Evolutionary conservation across 2,113 vertebrate genomes (phyloP).

Genomic region (Macrotus californicus): DNA sequence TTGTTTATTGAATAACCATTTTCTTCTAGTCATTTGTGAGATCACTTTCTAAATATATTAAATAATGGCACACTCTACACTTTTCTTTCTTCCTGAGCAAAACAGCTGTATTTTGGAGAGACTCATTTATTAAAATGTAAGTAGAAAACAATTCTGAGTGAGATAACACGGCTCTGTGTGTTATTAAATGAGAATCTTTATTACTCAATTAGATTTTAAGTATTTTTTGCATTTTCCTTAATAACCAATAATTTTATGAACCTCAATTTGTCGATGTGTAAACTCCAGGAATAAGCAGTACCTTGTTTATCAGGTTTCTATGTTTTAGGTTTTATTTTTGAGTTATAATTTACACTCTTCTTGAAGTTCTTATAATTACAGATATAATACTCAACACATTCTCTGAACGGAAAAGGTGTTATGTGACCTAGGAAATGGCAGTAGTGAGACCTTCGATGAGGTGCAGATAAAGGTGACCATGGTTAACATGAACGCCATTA

Average conservation of each 20-base stretch:
- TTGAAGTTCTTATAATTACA: background rate
- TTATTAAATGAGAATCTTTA: background rate
- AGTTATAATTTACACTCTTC: constrained; percentile 7
- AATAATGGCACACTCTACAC: background rate
- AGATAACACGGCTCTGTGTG: background rate
- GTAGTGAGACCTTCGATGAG: background rate
- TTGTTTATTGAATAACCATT: background rate
- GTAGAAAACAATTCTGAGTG: background rate
- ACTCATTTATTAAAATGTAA: background rate
- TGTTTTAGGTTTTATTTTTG: background rate
- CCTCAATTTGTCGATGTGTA: background rate
- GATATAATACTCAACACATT: background rate
- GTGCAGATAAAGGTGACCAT: background rate
- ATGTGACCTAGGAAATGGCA: background rate
- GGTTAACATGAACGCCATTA: background rate
- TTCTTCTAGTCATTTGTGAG: background rate
- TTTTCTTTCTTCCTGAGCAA: background rate
- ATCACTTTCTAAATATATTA: background rate
- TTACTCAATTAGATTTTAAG: background rate
- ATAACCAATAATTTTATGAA: background rate
- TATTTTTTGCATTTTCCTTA: background rate
- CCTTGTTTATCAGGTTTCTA: background rate
- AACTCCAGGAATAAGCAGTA: background rate
- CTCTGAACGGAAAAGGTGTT: background rate
- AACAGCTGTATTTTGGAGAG: background rate